phyloP scores from a whole-genome alignment of 2,113 vertebrate species.

The Platichthys flesus region DNA sequence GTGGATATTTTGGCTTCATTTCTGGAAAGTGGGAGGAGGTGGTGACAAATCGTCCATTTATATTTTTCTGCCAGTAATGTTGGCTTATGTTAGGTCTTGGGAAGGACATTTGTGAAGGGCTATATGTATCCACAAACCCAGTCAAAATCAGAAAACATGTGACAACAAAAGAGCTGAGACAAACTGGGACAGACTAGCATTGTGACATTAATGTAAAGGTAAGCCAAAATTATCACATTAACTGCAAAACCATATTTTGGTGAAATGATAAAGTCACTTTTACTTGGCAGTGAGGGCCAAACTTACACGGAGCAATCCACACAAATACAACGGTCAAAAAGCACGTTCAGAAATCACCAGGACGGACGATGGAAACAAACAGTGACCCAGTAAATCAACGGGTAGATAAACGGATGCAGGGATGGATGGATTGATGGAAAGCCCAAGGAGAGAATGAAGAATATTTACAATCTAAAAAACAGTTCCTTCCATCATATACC shows the following conservation, averaged over 20 bases:
- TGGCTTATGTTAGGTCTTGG: not conserved
- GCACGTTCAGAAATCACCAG: conserved; percentile 42
- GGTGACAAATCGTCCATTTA: no score
- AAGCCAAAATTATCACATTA: not conserved
- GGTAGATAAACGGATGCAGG: conserved; percentile 40
- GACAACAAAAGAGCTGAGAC: not conserved
- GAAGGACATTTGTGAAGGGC: no score
- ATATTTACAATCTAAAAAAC: conserved; percentile 33
- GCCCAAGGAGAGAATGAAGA: conserved; percentile 72
- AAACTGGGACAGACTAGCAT: not conserved
- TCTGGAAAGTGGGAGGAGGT: no score
- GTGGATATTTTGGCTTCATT: not conserved
- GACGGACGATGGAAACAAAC: conserved; percentile 51
- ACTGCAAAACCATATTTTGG: not conserved
- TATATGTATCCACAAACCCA: no score
- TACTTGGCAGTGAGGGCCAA: not conserved
- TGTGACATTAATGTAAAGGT: not conserved
- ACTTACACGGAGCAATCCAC: conserved; percentile 31
- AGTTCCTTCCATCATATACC: not conserved
- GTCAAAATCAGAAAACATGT: not conserved
- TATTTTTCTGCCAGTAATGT: not conserved
- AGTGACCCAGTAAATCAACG: conserved; percentile 31
- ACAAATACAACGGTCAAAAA: conserved; percentile 30
- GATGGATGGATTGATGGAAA: conserved; percentile 50
- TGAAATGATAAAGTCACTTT: not conserved